A percentile compares a stretch with the other conserved stretches of the same genome.
Evolutionary conservation across 2,888 invertebrate species (phyloP).

Genomic region (Tetropium fuscum): DNA sequence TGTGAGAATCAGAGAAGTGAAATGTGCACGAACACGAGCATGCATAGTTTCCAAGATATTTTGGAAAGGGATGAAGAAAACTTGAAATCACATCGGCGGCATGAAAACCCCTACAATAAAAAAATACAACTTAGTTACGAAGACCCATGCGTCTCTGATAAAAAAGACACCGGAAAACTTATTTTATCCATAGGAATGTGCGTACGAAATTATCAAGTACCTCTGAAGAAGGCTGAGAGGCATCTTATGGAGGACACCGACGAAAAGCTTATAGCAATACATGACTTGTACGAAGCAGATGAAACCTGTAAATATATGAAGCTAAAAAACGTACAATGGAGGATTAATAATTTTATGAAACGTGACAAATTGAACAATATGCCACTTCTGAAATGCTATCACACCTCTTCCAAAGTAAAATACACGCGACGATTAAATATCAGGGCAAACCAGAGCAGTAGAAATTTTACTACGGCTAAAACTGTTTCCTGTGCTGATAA

Average conservation of each 20-base stretch:
- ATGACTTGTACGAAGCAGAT: constrained; percentile 24
- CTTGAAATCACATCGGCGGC: too few species aligned
- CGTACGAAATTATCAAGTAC: constrained; percentile 38
- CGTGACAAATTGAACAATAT: constrained; percentile 36
- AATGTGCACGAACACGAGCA: too few species aligned
- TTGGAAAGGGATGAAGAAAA: neutral
- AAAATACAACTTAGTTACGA: too few species aligned
- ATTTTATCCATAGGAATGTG: neutral
- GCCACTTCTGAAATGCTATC: constrained; percentile 30
- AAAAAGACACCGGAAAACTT: too few species aligned
- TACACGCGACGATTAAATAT: too few species aligned
- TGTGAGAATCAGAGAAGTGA: constrained; percentile 6
- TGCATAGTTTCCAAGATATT: too few species aligned
- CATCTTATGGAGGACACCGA: constrained; percentile 14
- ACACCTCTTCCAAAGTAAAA: constrained; percentile 30
- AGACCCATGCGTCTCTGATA: too few species aligned
- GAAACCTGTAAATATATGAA: constrained; percentile 30
- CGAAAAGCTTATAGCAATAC: constrained; percentile 14
- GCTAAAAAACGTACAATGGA: constrained; percentile 37
- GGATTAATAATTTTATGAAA: constrained; percentile 39
- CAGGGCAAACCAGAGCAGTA: neutral
- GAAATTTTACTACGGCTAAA: constrained; percentile 20
- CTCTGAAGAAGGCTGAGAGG: constrained; percentile 33
- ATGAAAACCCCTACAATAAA: too few species aligned
- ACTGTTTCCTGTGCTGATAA: neutral